Conservation (phyloP, 2,888 invertebrate genomes). For the Globia sparganii region DNA sequence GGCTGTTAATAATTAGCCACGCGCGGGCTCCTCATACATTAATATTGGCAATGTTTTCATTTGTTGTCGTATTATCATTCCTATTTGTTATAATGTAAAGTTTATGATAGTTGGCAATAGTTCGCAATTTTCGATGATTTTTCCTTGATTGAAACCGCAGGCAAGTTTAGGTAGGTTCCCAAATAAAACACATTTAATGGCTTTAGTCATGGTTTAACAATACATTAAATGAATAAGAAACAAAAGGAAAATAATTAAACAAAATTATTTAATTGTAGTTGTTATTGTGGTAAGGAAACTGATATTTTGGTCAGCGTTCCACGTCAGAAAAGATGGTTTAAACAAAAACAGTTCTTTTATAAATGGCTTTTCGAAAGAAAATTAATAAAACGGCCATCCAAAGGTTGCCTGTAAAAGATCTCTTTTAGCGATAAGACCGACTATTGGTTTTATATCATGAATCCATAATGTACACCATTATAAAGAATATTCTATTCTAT, state of each 20-base stretch:
- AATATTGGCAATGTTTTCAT: too few species aligned
- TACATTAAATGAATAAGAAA: not conserved
- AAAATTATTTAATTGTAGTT: not conserved
- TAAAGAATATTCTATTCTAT: too few species aligned
- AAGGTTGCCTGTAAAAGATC: too few species aligned
- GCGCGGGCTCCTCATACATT: too few species aligned
- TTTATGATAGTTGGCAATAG: not conserved
- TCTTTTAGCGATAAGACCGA: too few species aligned
- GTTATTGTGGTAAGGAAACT: constrained; percentile 4
- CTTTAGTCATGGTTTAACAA: not conserved
- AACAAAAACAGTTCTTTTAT: not conserved
- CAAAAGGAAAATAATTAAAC: constrained; percentile 23
- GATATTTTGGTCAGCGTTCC: not conserved
- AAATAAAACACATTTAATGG: not conserved
- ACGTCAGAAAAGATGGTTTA: too few species aligned
- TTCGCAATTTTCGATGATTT: not conserved
- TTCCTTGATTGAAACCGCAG: not conserved
- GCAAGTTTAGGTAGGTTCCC: not conserved
- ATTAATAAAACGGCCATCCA: too few species aligned
- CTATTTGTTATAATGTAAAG: not conserved
- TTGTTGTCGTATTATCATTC: too few species aligned
- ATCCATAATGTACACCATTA: too few species aligned
- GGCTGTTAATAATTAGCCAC: too few species aligned
- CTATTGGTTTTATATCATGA: too few species aligned
- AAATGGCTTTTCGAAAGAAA: too few species aligned